Evolutionary conservation across 2,888 invertebrate genomes (phyloP).

Genomic region (Troilus luridus): DNA sequence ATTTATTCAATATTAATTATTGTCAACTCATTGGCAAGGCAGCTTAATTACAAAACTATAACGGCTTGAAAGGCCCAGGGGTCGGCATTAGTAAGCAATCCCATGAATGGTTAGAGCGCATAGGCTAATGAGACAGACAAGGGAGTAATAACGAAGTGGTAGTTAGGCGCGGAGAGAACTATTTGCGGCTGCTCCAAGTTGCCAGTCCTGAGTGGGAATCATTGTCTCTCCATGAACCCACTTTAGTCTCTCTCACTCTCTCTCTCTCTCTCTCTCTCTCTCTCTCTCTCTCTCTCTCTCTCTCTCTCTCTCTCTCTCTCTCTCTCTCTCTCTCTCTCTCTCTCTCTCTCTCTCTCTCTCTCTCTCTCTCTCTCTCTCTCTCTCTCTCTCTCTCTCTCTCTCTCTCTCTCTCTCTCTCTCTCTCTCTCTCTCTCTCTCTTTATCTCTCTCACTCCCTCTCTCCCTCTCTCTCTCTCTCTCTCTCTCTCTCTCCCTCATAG

Average conservation of each 20-base stretch:
- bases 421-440: too few species aligned
- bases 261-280: background rate
- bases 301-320: slow-evolving; percentile 1
- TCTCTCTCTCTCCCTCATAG: too few species aligned
- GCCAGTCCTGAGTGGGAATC: background rate
- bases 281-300: background rate
- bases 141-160: background rate
- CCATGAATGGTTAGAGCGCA: background rate
- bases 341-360: slow-evolving; percentile 1
- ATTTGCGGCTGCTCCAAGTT: background rate
- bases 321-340: slow-evolving; percentile 1
- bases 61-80: background rate
- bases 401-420: too few species aligned
- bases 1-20: too few species aligned
- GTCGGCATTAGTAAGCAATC: background rate
- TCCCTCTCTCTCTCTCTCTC: too few species aligned
- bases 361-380: slow-evolving; percentile 1
- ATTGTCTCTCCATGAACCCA: background rate
- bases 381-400: too few species aligned
- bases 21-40: background rate
- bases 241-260: background rate
- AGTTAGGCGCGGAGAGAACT: background rate
- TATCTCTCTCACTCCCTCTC: too few species aligned
- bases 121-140: background rate
- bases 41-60: background rate